Evolutionary conservation across 1,140 invertebrate genomes (phyloP).

Genomic region (Physella acuta): DNA sequence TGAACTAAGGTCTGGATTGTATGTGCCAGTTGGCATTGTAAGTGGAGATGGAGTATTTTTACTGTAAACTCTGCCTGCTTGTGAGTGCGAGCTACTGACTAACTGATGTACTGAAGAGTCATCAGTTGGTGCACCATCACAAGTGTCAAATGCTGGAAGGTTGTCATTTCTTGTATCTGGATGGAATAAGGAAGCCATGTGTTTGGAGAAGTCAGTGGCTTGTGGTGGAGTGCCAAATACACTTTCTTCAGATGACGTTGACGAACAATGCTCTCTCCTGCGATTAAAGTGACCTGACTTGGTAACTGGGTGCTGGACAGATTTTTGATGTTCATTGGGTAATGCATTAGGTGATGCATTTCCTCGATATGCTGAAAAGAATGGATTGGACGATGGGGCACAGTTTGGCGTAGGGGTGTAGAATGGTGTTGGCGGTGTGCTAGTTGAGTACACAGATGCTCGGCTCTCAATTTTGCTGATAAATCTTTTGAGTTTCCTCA

Average conservation of each 20-base stretch:
- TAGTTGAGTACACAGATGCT: not conserved
- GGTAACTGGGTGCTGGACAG: not conserved
- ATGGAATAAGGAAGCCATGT: too few species aligned
- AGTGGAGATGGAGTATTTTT: not conserved
- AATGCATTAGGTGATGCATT: too few species aligned
- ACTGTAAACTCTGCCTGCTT: too few species aligned
- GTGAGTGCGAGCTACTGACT: too few species aligned
- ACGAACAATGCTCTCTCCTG: not conserved
- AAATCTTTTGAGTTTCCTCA: constrained; percentile 28
- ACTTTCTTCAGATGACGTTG: not conserved
- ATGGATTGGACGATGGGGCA: not conserved
- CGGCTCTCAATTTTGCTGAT: constrained; percentile 28
- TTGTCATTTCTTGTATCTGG: too few species aligned
- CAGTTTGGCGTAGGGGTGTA: constrained; percentile 4
- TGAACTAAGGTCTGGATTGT: not conserved
- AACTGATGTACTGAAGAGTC: too few species aligned
- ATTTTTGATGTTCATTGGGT: not conserved
- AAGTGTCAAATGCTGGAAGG: too few species aligned
- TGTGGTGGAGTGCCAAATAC: not conserved
- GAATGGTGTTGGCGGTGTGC: constrained; percentile 1
- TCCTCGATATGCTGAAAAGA: not conserved
- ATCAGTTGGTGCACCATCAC: too few species aligned
- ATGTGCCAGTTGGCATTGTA: not conserved
- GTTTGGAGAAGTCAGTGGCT: not conserved
- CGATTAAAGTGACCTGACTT: not conserved